These are phyloP conservation scores for Thecophora atra DNA, from an alignment of 2,888 invertebrate genomes.

Conservation along the genomic window DNA sequence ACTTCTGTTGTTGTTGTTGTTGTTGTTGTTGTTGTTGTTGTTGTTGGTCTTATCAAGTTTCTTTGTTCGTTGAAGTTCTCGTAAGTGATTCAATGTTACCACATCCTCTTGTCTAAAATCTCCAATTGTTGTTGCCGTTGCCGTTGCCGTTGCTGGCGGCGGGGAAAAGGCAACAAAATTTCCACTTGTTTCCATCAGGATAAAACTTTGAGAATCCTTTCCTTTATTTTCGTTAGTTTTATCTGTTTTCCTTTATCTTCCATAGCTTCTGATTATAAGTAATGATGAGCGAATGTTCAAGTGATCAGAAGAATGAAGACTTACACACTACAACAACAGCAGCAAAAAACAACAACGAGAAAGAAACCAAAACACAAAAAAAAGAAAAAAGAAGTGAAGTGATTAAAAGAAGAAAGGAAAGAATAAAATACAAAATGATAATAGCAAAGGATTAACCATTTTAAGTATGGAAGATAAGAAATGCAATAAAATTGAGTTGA, in stretches of 20 bases:
- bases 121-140: constrained; percentile 10
- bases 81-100: background rate
- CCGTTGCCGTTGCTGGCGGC: too few relatives aligned
- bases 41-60: background rate
- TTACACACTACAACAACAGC: background rate
- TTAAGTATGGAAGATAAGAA: too few relatives aligned
- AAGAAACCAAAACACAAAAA: background rate
- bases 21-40: background rate
- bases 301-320: background rate
- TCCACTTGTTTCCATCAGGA: constrained; percentile 19
- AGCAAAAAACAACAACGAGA: background rate
- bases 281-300: background rate
- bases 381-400: background rate
- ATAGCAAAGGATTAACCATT: too few relatives aligned
- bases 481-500: too few relatives aligned
- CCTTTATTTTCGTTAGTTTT: constrained; percentile 15
- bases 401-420: background rate
- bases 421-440: too few relatives aligned
- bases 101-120: background rate
- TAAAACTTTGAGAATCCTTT: constrained; percentile 27
- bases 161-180: constrained; percentile 2
- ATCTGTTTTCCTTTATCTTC: background rate
- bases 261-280: background rate
- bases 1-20: background rate
- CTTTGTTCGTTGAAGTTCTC: background rate